Evolutionary conservation across 2,113 vertebrate species (phyloP), one percentile per base, ranked within the genome.

Genomic region (Hippopotamus amphibius): DNA sequence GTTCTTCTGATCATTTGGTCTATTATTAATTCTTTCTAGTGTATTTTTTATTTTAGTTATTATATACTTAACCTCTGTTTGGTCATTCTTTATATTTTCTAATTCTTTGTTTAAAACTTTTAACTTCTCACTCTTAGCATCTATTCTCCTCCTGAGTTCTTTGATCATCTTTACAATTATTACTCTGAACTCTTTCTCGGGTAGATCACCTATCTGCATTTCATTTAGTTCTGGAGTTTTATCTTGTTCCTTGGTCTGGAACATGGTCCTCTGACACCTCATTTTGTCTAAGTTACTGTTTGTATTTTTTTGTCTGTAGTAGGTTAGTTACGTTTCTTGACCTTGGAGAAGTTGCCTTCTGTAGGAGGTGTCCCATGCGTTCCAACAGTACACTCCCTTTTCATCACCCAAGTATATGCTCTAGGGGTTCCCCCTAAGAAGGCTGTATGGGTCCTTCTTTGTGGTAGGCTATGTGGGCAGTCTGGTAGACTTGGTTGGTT

Each of bases 291-390:
- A 1, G 2, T 21, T 33, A 46, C 74, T 77, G 46, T 53, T 50
- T 77, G 16, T 77, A 50, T 77, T 50, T 53, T 77, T 33, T 12
- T 77, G 74, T 21, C 74, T 50, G 11, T 50, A 33, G 48, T 19
- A 33, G 48, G 30, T 50, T 76, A 50, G 8, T 76, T 50, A 21
- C 30, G 33, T 33, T 53, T 21, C 46, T 77, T 14, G 50, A 1
- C 74, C 74, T 50, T 12, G 17, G 74, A 77, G 28, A 77, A 33
- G 28, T 53, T 46, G 46, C 48, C 48, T 28, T 77, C 9, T 33
- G 74, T 53, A 50, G 72, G 28, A 76, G 28, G 50, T 1, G 1
- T 19, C 15, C 48, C 33, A 0, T 50, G 28, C 5, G 0, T 33
- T 28, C 74, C 16, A 50, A 28, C 9, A 0, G 8, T 33, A 5